Evolutionary conservation across 2,113 vertebrate genomes (phyloP).

Genomic region (Melospiza georgiana): DNA sequence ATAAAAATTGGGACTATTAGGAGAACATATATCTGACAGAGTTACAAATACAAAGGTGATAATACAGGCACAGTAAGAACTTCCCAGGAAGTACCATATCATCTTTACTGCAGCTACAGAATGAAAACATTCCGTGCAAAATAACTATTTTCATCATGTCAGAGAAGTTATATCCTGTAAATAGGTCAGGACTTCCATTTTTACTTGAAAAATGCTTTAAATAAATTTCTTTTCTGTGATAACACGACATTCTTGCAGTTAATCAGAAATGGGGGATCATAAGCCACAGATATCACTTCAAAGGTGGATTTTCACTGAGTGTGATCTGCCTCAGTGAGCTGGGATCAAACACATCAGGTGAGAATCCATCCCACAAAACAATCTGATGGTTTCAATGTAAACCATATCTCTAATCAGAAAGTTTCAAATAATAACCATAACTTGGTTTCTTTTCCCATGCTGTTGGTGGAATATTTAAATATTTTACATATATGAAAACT

Average conservation of each 20-base stretch:
- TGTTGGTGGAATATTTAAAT: background rate
- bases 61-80: background rate
- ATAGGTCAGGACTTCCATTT: background rate
- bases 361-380: background rate
- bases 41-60: background rate
- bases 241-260: background rate
- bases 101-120: background rate
- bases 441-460: background rate
- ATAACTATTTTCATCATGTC: background rate
- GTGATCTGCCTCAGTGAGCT: background rate
- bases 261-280: background rate
- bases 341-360: background rate
- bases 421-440: background rate
- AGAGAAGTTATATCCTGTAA: background rate
- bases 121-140: background rate
- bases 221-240: background rate
- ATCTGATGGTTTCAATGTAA: background rate
- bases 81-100: background rate
- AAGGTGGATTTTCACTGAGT: background rate
- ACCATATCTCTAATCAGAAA: accelerated
- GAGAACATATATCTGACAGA: background rate
- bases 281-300: accelerated
- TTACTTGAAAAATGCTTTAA: background rate
- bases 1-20: background rate
- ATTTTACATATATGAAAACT: background rate